Conservation (phyloP, 2,113 vertebrate genomes). For the Sminthopsis crassicaudata region DNA sequence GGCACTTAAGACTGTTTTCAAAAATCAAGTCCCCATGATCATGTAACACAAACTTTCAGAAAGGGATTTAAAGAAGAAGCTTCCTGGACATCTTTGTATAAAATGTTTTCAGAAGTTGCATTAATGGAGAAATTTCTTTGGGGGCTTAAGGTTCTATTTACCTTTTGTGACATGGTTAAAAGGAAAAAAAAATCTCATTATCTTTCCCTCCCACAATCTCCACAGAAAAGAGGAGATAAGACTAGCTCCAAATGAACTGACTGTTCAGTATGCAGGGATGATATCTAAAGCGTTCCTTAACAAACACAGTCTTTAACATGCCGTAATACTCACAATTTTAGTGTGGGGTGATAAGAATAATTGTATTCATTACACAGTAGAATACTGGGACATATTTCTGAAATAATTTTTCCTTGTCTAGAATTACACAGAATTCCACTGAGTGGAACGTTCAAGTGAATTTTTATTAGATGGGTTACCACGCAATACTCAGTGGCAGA, state of each 20-base stretch:
- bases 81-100: not conserved
- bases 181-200: constrained; percentile 68
- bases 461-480: constrained; percentile 59
- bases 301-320: constrained; percentile 54
- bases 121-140: constrained; percentile 66
- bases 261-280: constrained; percentile 42
- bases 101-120: constrained; percentile 59
- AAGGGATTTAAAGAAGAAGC: not conserved
- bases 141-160: constrained; percentile 75
- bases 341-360: constrained; percentile 53
- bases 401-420: constrained; percentile 62
- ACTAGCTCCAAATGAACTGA: constrained; percentile 54
- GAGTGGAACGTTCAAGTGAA: constrained; percentile 54
- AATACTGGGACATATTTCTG: constrained; percentile 57
- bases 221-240: constrained; percentile 75
- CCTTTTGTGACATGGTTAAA: constrained; percentile 70
- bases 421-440: constrained; percentile 59
- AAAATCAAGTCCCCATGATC: not conserved
- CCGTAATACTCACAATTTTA: constrained; percentile 47
- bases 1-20: not conserved
- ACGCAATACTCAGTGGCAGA: not conserved
- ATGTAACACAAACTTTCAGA: not conserved
- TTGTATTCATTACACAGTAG: constrained; percentile 63
- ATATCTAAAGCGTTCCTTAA: constrained; percentile 38
- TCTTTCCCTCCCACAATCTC: constrained; percentile 69